Evolutionary conservation across 2,797 vertebrate species (phyloP), one percentile per base, ranked within the genome.

Genomic region (Danio jaintianensis): DNA sequence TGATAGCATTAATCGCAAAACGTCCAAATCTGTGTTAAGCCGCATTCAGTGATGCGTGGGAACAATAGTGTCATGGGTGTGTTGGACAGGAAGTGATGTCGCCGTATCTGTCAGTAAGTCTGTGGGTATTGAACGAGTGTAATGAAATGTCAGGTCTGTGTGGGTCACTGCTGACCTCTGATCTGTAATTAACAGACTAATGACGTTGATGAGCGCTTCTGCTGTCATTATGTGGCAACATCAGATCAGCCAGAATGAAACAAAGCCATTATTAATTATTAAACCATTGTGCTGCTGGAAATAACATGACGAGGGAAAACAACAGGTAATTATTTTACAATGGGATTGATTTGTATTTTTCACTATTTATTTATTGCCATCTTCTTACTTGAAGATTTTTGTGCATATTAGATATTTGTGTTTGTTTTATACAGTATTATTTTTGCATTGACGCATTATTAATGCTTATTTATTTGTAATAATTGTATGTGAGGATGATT

Each of bases 221-320:
- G 55, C 29, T 11, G 20, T 58, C 64, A 69, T 78, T 20, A 59
- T 68, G 16, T 13, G 10, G 42, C 29, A 29, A 53, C 40, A 70
- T 78, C 68, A 61, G 4, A 48, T 10, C 56, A 36, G 58, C 58
- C 42, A 63, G 64, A 83, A 83, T 80, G 64, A 64, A 53, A 79
- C 45, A 55, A 22, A 79, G 68, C 68, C 15, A 9, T 79, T 52
- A 63, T 29, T 29, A 29, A 29, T 29, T 29, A 29, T 68, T 78
- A 74, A 74, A 74, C 56, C 22, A 47, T 47, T 18, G 15, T 48
- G 9, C 56, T 7, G 20, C 12, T 12, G 5, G 43, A 47, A 48
- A 55, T 53, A 12, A 66, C 18, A 8, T 50, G 38, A 40, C 10
- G 0, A 22, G n/a, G 13, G 7, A 20, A 63, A 43, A 63, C 0